Percentiles rank a stretch among this genome's conserved stretches.
Evolutionary conservation across 2,797 vertebrate species (phyloP).

Genomic region (Silurus lanzhouensis): DNA sequence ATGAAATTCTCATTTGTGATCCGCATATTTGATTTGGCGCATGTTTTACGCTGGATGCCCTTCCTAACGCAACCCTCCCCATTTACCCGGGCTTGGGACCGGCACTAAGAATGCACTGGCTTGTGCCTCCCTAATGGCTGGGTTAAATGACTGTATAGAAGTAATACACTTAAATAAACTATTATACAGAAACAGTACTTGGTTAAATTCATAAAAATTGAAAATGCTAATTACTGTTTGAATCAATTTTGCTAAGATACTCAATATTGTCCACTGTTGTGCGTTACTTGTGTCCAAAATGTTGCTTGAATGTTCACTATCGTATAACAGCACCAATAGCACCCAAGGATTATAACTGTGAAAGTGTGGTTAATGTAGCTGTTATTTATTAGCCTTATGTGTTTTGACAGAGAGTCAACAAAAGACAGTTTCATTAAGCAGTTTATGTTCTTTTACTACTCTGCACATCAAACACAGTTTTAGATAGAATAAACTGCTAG

Average conservation of each 20-base stretch:
- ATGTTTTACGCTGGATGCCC: no score
- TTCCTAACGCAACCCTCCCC: no score
- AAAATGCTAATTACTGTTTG: background rate
- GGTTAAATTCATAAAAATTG: background rate
- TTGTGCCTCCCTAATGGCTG: no score
- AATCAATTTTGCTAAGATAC: background rate
- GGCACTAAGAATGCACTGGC: no score
- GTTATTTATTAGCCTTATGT: background rate
- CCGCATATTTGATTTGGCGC: no score
- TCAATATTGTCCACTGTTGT: background rate
- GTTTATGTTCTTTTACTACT: background rate
- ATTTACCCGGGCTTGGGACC: no score
- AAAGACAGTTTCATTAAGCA: background rate
- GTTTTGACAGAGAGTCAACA: background rate
- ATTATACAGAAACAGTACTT: background rate
- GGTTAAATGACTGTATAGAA: background rate
- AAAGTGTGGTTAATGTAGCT: background rate
- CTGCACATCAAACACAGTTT: background rate
- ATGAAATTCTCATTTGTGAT: no score
- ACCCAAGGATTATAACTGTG: background rate
- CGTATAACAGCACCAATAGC: background rate
- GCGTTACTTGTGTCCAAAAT: background rate
- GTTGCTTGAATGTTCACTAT: background rate
- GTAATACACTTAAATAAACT: background rate
- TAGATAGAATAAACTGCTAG: background rate